These are phyloP conservation scores for Sorex fumeus DNA, from an alignment of 2,113 vertebrate genomes.

Conservation along the genomic window DNA sequence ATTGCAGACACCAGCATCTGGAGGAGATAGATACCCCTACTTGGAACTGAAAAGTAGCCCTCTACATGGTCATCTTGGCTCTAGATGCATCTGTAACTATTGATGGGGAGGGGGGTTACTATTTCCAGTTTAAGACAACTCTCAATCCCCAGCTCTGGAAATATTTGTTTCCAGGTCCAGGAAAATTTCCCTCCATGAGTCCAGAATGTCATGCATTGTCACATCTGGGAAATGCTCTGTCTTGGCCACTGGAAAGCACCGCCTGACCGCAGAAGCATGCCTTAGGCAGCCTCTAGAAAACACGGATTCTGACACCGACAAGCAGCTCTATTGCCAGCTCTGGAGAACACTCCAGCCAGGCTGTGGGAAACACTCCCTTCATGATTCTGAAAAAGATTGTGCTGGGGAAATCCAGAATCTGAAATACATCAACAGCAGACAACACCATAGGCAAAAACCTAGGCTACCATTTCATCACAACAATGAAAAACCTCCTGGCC, in stretches of 20 bases:
- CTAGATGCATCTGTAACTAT: neutral
- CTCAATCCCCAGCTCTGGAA: slow-evolving; percentile 11
- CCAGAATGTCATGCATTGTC: neutral
- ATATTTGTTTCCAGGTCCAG: neutral
- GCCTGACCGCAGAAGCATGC: no score
- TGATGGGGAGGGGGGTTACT: neutral
- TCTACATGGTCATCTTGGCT: neutral
- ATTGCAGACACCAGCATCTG: neutral
- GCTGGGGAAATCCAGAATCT: slow-evolving; percentile 1
- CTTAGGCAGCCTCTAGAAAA: neutral
- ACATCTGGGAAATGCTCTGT: neutral
- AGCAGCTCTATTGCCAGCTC: neutral
- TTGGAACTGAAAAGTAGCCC: neutral
- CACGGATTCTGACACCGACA: neutral
- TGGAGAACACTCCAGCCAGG: neutral
- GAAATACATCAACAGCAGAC: neutral
- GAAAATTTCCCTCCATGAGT: neutral
- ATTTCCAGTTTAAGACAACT: slow-evolving; percentile 18
- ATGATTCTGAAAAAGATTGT: neutral
- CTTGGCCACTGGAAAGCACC: neutral
- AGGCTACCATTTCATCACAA: neutral
- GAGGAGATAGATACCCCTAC: neutral
- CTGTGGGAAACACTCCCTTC: neutral
- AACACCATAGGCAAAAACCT: neutral
- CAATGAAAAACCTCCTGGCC: neutral